Evolutionary conservation across 2,888 invertebrate genomes (phyloP).

Genomic region (Halocaridina rubra): DNA sequence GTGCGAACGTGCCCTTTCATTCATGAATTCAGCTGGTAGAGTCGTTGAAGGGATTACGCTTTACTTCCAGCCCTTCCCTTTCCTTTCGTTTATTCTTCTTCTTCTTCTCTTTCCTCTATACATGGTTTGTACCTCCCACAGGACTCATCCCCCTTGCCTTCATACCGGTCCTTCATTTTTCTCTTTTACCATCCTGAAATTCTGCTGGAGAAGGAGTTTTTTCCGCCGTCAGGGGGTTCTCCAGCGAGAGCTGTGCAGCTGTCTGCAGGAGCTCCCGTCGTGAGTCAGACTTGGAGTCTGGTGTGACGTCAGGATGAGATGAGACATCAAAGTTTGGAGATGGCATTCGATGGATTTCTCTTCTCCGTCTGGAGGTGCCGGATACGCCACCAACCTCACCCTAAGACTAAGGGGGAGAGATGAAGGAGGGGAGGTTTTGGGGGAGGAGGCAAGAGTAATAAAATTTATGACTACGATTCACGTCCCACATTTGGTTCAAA

Average conservation of each 20-base stretch:
- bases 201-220: too few relatives aligned
- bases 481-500: conserved; percentile 63
- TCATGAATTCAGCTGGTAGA: conserved; percentile 47
- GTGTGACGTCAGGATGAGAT: not conserved
- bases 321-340: not conserved
- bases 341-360: not conserved
- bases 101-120: not conserved
- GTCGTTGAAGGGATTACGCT: conserved; percentile 38
- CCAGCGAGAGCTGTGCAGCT: too few relatives aligned
- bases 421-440: conserved; percentile 2
- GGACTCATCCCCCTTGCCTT: not conserved
- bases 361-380: not conserved
- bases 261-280: too few relatives aligned
- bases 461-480: conserved; percentile 64
- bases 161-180: not conserved
- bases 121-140: conserved; percentile 13
- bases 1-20: conserved; percentile 51
- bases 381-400: not conserved
- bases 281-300: too few relatives aligned
- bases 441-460: conserved; percentile 62
- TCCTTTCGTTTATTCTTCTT: not conserved
- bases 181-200: too few relatives aligned
- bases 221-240: too few relatives aligned
- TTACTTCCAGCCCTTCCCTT: not conserved
- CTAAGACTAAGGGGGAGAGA: not conserved